Base-by-base conservation (phyloP, 37 sponge, comb jelly and placozoan genomes). In the Ianthella basta region DNA sequence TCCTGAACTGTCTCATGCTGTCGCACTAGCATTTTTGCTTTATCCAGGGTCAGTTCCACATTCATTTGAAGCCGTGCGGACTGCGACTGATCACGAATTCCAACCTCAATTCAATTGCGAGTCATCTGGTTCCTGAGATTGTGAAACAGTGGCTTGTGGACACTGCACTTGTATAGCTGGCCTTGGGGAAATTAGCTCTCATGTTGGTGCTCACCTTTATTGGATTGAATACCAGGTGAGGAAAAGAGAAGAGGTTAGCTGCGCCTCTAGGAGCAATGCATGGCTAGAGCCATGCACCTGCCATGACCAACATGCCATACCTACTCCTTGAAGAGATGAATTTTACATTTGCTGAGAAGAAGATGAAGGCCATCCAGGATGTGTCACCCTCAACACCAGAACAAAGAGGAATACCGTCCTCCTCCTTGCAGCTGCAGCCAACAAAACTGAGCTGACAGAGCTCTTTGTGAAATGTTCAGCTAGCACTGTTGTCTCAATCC, bases 251-350 rank as follows among this genome's bases (percentile, higher is more conserved):
- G 72, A 70, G 12, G 72, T 70, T 3, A 70, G 72, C 72, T 70
- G 33, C 72, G 15, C 72, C 72, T 70, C 36, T 35, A 38, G 12
- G 12, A 34, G 37, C 5, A 35, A 70, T 34, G 29, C 33, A 70
- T 70, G 72, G 72, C 3, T 70, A 34, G 72, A 70, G 29, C 72
- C 72, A 66, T n/a, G n/a, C n/a, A 61, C 36, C 72, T 70, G 12
- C 72, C 37, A 70, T 15, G 33, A 70, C 37, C 33, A 70, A 33
- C 37, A 70, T 70, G 5, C 89, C 85, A 86, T 55, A 55, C 80
- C 55, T 3, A 4, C 56, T 3, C 4, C 80, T 79, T n/a, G 80
- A 55, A 50, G 56, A 79, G 19, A 79, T 79, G 2, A 55, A 79
- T 79, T 79, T 79, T 29, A 79, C 80, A 23, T 53, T 55, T 53